Conservation (phyloP, 2,797 vertebrate genomes). For the Arrhamphus sclerolepis region DNA sequence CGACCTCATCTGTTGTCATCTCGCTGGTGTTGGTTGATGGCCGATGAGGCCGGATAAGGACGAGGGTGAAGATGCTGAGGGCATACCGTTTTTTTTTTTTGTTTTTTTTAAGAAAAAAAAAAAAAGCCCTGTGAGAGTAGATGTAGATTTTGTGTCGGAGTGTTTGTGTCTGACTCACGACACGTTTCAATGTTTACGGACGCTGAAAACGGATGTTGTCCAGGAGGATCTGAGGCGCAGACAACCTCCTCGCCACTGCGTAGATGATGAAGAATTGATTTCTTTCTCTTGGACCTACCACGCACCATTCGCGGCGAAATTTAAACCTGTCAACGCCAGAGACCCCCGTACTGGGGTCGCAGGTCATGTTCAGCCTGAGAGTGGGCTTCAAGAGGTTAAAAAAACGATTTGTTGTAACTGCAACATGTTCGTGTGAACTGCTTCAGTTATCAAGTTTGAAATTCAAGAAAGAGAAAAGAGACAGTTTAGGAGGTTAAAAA, state of each 20-base stretch:
- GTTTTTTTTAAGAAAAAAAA: too few relatives aligned
- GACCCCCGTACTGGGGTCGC: too few relatives aligned
- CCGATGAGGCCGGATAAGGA: slow-evolving; percentile 14
- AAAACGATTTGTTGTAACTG: slow-evolving; percentile 22
- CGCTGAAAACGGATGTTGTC: not conserved
- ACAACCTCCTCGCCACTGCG: not conserved
- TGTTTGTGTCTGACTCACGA: slow-evolving; percentile 61
- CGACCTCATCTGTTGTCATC: slow-evolving; percentile 3
- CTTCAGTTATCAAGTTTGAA: slow-evolving; percentile 42
- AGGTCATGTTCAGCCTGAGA: too few relatives aligned
- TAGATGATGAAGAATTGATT: slow-evolving; percentile 29
- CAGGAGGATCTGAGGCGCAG: slow-evolving; percentile 15
- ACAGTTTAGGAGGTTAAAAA: slow-evolving; percentile 1
- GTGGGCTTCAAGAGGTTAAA: too few relatives aligned
- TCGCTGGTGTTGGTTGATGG: slow-evolving; percentile 10
- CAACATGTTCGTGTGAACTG: slow-evolving; percentile 64
- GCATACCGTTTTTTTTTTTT: too few relatives aligned
- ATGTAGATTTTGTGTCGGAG: slow-evolving; percentile 25
- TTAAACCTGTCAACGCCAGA: not conserved
- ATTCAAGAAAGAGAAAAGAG: slow-evolving; percentile 15
- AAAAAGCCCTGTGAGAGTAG: slow-evolving; percentile 3
- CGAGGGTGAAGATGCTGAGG: slow-evolving; percentile 10
- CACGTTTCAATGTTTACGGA: slow-evolving; percentile 44
- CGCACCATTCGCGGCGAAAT: slow-evolving; percentile 62
- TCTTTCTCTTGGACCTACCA: slow-evolving; percentile 40